Percentiles rank a stretch among this genome's conserved stretches.
phyloP scores from a whole-genome alignment of 2,888 invertebrate species.

The Teinopalpus imperialis region DNA sequence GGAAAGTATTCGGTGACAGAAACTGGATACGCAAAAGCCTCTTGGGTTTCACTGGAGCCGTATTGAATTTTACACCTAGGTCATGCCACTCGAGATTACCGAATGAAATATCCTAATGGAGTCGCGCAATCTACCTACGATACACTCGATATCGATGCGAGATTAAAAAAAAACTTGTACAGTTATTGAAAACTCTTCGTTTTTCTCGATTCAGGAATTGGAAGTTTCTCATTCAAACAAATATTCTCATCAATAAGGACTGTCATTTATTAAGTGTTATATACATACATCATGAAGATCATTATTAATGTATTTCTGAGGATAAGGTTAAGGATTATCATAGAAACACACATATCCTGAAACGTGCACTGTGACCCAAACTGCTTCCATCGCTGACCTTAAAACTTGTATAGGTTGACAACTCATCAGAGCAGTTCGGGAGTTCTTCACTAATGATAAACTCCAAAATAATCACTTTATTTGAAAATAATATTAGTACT shows the following conservation, averaged over 20 bases:
- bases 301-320: too few species aligned
- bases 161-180: conserved; percentile 20
- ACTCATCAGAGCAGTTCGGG: too few species aligned
- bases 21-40: conserved; percentile 30
- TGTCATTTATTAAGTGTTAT: too few species aligned
- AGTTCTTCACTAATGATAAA: too few species aligned
- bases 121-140: conserved; percentile 22
- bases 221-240: too few species aligned
- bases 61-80: conserved; percentile 38
- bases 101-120: conserved; percentile 49
- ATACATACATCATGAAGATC: too few species aligned
- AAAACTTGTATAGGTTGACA: too few species aligned
- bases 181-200: conserved; percentile 17
- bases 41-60: conserved; percentile 37
- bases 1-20: conserved; percentile 29
- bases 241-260: too few species aligned
- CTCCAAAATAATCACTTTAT: not conserved
- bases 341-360: too few species aligned
- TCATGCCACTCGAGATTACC: conserved; percentile 42
- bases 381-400: too few species aligned
- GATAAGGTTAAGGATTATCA: too few species aligned
- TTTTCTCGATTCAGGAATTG: conserved; percentile 8
- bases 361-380: too few species aligned
- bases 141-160: conserved; percentile 16
- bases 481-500: not conserved